Percentiles rank a stretch among this genome's conserved stretches.
Conservation (phyloP, 2,113 vertebrate species). For the Atractosteus spatula region DNA sequence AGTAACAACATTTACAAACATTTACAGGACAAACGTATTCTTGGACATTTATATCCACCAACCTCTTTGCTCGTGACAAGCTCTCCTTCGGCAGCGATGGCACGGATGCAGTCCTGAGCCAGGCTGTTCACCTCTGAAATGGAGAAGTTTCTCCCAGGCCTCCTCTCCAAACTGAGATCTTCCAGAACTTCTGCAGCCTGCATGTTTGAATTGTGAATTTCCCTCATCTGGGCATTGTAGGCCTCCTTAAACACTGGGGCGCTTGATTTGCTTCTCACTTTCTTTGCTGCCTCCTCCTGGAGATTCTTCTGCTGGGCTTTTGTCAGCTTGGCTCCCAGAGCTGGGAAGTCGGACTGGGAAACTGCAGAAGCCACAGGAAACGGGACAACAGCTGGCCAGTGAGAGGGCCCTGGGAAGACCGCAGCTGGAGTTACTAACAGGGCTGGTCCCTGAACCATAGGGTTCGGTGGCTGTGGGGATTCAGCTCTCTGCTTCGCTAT, state of each 20-base stretch:
- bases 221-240: conserved; percentile 55
- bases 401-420: background rate
- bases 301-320: conserved; percentile 38
- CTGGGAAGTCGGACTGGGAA: conserved; percentile 44
- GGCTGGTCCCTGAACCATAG: conserved; percentile 2
- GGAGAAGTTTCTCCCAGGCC: conserved; percentile 19
- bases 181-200: conserved; percentile 46
- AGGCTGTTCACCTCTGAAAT: conserved; percentile 41
- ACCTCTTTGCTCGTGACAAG: conserved; percentile 64
- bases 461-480: background rate
- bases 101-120: conserved; percentile 52
- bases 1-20: no score
- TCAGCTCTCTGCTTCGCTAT: background rate
- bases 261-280: background rate
- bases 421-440: background rate
- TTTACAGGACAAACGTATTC: no score
- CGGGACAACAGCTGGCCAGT: background rate
- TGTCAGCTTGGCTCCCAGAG: conserved; percentile 30
- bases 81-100: conserved; percentile 59
- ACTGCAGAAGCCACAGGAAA: conserved; percentile 6
- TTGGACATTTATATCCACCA: background rate
- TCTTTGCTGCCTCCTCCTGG: conserved; percentile 8
- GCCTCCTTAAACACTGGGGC: conserved; percentile 37
- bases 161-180: conserved; percentile 5
- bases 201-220: conserved; percentile 52